Evolutionary conservation across 1,140 invertebrate genomes (phyloP).

Genomic region (Bombus pascuorum): DNA sequence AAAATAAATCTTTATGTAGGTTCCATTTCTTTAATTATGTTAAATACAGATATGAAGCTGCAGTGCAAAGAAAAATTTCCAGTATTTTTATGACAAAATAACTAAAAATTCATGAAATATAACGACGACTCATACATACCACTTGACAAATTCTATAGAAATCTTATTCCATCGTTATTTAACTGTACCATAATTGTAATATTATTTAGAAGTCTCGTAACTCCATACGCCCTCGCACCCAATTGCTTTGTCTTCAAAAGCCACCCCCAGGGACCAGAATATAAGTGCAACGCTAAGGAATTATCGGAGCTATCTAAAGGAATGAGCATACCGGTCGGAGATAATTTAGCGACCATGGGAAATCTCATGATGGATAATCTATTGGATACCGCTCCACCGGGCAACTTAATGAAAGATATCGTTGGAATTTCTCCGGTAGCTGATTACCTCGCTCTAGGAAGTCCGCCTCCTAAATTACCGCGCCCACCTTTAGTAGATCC

Average conservation of each 20-base stretch:
- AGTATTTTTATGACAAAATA: neutral
- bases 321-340: neutral
- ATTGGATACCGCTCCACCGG: neutral
- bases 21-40: no score
- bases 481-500: slow-evolving; percentile 17
- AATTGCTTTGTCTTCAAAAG: slow-evolving; percentile 32
- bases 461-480: slow-evolving; percentile 22
- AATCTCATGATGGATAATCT: neutral
- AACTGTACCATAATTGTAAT: neutral
- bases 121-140: no score
- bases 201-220: neutral
- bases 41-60: no score
- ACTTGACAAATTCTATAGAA: neutral
- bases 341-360: neutral
- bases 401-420: neutral
- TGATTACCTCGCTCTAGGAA: slow-evolving; percentile 5
- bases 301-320: no score
- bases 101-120: neutral
- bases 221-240: neutral
- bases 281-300: neutral
- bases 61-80: no score
- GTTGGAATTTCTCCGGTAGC: slow-evolving; percentile 13
- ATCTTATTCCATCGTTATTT: neutral
- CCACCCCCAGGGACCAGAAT: neutral
- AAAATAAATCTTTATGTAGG: no score